Conservation (phyloP, 2,113 vertebrate species). For the Ctenomys sociabilis region DNA sequence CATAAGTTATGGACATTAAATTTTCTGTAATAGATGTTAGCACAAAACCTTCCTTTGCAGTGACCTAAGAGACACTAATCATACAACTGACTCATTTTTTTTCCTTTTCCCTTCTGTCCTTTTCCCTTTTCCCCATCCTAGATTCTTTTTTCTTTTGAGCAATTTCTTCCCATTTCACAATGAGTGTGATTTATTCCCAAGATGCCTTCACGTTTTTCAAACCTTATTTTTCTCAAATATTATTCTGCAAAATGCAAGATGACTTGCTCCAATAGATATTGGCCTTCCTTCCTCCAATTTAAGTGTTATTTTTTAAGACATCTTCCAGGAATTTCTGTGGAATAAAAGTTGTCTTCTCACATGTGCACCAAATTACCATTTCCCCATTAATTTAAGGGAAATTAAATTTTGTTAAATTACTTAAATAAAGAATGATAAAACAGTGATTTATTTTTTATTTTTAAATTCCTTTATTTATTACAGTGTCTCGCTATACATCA, state of each 20-base stretch:
- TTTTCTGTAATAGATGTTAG: neutral
- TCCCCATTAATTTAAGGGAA: neutral
- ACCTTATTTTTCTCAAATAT: neutral
- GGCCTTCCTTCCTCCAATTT: neutral
- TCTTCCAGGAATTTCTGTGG: neutral
- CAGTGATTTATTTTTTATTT: neutral
- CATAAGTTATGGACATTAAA: neutral
- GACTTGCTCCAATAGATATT: neutral
- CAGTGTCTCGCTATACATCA: too few relatives aligned
- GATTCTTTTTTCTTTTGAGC: neutral
- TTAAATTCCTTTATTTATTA: too few relatives aligned
- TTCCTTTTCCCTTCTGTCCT: neutral
- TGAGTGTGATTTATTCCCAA: neutral
- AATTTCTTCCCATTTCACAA: neutral
- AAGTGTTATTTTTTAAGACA: constrained; percentile 40
- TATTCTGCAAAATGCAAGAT: constrained; percentile 26
- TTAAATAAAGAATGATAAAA: neutral
- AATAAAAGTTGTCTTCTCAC: neutral
- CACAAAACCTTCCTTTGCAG: neutral
- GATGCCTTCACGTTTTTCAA: neutral
- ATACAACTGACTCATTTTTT: neutral
- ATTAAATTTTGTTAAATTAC: neutral
- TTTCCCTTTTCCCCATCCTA: neutral
- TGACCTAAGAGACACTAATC: neutral
- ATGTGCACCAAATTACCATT: neutral